Evolutionary conservation across 2,113 vertebrate species (phyloP), one percentile per base, ranked within the genome.

Genomic region (Phrynosoma platyrhinos): DNA sequence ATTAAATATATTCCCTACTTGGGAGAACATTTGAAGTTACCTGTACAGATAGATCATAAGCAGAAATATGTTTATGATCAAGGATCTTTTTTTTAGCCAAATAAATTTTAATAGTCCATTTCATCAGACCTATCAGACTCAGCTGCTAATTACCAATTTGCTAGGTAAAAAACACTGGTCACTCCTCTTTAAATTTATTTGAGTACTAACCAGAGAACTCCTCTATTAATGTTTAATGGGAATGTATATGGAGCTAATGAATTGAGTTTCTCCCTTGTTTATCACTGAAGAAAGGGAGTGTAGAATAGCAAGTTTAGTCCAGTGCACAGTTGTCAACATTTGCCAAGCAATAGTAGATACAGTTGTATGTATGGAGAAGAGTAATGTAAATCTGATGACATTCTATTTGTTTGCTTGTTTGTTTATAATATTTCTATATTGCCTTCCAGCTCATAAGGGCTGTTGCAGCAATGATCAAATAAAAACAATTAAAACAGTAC

Each of bases 181-280:
- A 89, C 80, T 92, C 69, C 52, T 94, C 89, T 91, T 92, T 93
- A 93, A 91, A 92, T 93, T 88, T 92, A 91, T 91, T 88, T 87
- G 87, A 75, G 1, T 86, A 58, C 85, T 93, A 89, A 91, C 66
- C 72, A 92, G 13, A 92, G 10, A 94, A 86, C 83, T 91, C 64
- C 30, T 27, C 92, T 93, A 88, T 89, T 80, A 90, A 1, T 58
- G 40, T 68, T 85, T 92, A 87, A 87, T 91, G 66, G n/a, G 68
- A 76, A 84, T 91, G 76, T 12, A 4, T 69, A 91, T 55, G 82
- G 47, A 30, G 3, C 76, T 91, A 91, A 58, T 13, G 64, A n/a
- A 85, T 1, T 23, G 32, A 80, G 52, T 93, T 79, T 91, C 82
- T 69, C 55, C 69, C 82, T 84, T 88, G 30, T 85, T 93, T 21